phyloP scores from a whole-genome alignment of 2,797 vertebrate species.

The Orientallactaga sibirica region DNA sequence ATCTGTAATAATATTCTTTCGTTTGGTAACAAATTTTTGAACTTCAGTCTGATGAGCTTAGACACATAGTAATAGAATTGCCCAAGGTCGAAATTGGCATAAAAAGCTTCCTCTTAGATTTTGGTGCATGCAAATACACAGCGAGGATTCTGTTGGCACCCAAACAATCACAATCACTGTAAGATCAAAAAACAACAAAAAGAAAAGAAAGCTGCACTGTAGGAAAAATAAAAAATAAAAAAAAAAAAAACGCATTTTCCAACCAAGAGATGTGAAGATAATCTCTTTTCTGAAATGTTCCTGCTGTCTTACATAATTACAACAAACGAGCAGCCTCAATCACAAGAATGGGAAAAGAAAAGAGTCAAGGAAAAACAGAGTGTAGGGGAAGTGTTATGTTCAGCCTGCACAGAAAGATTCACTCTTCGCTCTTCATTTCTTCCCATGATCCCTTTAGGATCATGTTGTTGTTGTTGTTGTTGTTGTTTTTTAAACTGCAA shows the following conservation, averaged over 20 bases:
- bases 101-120: slow-evolving; percentile 12
- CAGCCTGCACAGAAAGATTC: background rate
- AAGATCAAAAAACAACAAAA: background rate
- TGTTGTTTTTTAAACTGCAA: slow-evolving; percentile 21
- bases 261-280: background rate
- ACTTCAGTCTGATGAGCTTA: background rate
- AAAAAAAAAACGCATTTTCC: slow-evolving; percentile 4
- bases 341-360: fast-evolving
- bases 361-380: background rate
- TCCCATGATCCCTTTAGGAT: background rate
- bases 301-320: slow-evolving; percentile 55
- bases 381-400: slow-evolving; percentile 35
- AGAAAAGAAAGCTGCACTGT: background rate
- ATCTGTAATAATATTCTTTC: background rate
- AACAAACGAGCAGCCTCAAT: slow-evolving; percentile 48
- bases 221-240: slow-evolving; percentile 28
- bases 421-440: background rate
- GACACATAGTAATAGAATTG: background rate
- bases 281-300: background rate
- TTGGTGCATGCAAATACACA: background rate
- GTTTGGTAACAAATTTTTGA: background rate
- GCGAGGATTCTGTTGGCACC: background rate
- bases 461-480: background rate
- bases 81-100: background rate
- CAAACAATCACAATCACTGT: background rate